Evolutionary conservation across 2,797 vertebrate genomes (phyloP).

Genomic region (Crenuchus spilurus): DNA sequence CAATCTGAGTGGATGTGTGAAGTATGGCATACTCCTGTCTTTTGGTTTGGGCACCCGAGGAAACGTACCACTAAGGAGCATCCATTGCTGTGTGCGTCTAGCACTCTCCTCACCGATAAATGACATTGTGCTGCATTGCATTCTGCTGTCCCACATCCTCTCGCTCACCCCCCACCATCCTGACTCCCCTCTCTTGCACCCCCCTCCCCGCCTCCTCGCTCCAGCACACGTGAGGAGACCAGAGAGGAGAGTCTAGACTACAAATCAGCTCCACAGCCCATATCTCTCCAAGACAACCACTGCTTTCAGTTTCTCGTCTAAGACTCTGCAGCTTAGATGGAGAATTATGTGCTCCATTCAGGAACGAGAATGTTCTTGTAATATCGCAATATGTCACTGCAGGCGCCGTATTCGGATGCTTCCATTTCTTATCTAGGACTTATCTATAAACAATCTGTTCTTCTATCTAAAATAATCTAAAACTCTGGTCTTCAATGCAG

Average conservation of each 20-base stretch:
- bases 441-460: too few species aligned
- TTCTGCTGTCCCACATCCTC: conserved; percentile 48
- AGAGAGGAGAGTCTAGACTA: conserved; percentile 51
- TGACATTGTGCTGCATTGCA: conserved; percentile 50
- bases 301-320: conserved; percentile 16
- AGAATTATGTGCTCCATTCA: conserved; percentile 6
- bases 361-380: not conserved
- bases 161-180: not conserved
- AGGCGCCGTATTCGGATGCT: not conserved
- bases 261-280: conserved; percentile 50
- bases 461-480: too few species aligned
- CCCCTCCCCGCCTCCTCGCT: conserved; percentile 10
- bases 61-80: conserved; percentile 27
- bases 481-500: too few species aligned
- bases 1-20: conserved; percentile 29
- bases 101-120: conserved; percentile 42
- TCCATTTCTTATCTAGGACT: not conserved
- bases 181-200: conserved; percentile 15
- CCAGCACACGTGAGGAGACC: conserved; percentile 43
- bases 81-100: conserved; percentile 31
- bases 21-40: conserved; percentile 27
- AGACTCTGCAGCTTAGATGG: conserved; percentile 1
- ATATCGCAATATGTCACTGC: not conserved
- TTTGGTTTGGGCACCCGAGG: conserved; percentile 24
- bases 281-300: conserved; percentile 50